phyloP scores from a whole-genome alignment of 2,888 invertebrate genomes.

The Nomada ruficornis region DNA sequence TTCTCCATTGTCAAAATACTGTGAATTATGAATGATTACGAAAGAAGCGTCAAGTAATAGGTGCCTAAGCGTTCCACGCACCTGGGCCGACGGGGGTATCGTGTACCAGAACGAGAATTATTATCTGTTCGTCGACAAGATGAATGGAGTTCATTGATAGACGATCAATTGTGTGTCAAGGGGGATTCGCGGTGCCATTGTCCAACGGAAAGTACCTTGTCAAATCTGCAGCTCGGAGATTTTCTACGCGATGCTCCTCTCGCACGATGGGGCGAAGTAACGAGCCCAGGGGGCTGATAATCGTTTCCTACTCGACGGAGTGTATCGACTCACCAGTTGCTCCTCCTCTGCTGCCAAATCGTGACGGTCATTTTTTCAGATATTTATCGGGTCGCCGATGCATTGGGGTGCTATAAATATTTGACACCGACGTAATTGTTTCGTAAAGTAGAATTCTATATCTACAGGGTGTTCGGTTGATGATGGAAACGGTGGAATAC shows the following conservation, averaged over 20 bases:
- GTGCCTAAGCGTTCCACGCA: slow-evolving; percentile 32
- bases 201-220: slow-evolving; percentile 74
- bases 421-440: not conserved
- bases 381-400: not conserved
- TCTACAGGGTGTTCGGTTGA: too few relatives aligned
- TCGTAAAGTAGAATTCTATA: not conserved
- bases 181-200: slow-evolving; percentile 59
- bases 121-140: slow-evolving; percentile 74
- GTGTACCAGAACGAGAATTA: slow-evolving; percentile 63
- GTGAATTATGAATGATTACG: slow-evolving; percentile 23
- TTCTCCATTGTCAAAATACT: not conserved
- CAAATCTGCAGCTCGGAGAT: slow-evolving; percentile 81
- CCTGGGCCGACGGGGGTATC: slow-evolving; percentile 56
- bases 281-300: slow-evolving; percentile 65
- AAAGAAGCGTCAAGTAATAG: slow-evolving; percentile 22
- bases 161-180: slow-evolving; percentile 74
- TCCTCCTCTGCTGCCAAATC: slow-evolving; percentile 26
- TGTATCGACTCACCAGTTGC: slow-evolving; percentile 54
- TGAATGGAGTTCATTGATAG: slow-evolving; percentile 79
- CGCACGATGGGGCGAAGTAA: slow-evolving; percentile 59
- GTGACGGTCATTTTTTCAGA: slow-evolving; percentile 11
- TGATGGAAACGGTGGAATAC: too few relatives aligned
- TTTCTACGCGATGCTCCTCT: slow-evolving; percentile 77
- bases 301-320: slow-evolving; percentile 59
- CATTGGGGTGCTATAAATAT: not conserved